These are phyloP conservation scores for Vanessa cardui DNA, from an alignment of 2,888 invertebrate species.

Conservation along the genomic window DNA sequence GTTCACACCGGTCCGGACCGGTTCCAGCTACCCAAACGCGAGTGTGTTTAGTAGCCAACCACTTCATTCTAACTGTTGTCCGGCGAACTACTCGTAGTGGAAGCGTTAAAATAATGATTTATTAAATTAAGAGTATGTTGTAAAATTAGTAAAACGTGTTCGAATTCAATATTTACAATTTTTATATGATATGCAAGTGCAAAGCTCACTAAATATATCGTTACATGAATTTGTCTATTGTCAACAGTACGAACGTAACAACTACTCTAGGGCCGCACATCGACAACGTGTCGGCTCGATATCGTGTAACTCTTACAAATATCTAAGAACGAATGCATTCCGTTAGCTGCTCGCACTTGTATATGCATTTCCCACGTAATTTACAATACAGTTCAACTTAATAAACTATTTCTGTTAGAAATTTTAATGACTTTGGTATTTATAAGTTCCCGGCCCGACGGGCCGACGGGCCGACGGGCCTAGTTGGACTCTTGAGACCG, in stretches of 20 bases:
- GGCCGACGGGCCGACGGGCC: slow-evolving; percentile 39
- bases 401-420: slow-evolving; percentile 75
- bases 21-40: neutral
- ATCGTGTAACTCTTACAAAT: slow-evolving; percentile 58
- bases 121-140: slow-evolving; percentile 34
- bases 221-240: slow-evolving; percentile 59
- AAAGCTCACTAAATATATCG: slow-evolving; percentile 80
- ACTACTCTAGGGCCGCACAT: slow-evolving; percentile 59
- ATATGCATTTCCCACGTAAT: slow-evolving; percentile 75
- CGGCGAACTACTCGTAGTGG: slow-evolving; percentile 34
- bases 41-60: slow-evolving; percentile 27
- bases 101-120: slow-evolving; percentile 34
- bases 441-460: slow-evolving; percentile 55
- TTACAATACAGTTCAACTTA: slow-evolving; percentile 72
- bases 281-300: slow-evolving; percentile 43
- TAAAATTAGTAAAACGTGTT: slow-evolving; percentile 57
- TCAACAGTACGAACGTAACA: slow-evolving; percentile 55
- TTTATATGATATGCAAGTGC: slow-evolving; percentile 81
- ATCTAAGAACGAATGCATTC: slow-evolving; percentile 64
- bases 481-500: slow-evolving; percentile 28
- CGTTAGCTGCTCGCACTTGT: slow-evolving; percentile 81
- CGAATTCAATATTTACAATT: slow-evolving; percentile 72
- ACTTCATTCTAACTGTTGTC: slow-evolving; percentile 36
- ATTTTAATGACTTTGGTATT: slow-evolving; percentile 81
- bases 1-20: slow-evolving; percentile 15